phyloP scores from a whole-genome alignment of 2,888 invertebrate genomes.

The Tipula unca region DNA sequence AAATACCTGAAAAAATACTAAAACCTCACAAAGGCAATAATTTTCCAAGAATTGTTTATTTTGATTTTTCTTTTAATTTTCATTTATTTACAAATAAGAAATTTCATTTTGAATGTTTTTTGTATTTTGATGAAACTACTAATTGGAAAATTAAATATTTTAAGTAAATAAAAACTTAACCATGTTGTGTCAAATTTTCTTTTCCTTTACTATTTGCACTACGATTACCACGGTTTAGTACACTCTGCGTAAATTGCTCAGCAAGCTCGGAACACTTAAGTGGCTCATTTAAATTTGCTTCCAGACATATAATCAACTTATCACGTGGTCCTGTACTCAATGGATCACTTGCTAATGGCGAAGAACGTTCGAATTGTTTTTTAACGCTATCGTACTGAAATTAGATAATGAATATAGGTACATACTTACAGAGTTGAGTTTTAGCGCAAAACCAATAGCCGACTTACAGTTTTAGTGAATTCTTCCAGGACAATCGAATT shows the following conservation, averaged over 20 bases:
- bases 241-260: neutral
- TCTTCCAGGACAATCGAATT: neutral
- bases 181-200: neutral
- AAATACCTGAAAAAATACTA: no score
- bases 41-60: neutral
- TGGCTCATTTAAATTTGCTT: neutral
- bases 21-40: neutral
- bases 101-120: neutral
- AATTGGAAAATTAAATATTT: neutral
- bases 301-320: neutral
- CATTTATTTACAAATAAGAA: neutral
- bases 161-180: constrained; percentile 3
- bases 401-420: neutral
- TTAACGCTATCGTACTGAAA: neutral
- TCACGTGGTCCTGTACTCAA: neutral
- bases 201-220: neutral
- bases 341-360: neutral
- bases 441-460: neutral
- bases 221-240: neutral
- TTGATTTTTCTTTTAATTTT: neutral
- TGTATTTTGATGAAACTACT: neutral
- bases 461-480: neutral
- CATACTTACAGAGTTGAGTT: neutral
- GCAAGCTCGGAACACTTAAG: constrained; percentile 8
- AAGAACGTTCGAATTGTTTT: constrained; percentile 1